Conservation (phyloP, 1,140 invertebrate genomes). For the Drosophila prosaltans region DNA sequence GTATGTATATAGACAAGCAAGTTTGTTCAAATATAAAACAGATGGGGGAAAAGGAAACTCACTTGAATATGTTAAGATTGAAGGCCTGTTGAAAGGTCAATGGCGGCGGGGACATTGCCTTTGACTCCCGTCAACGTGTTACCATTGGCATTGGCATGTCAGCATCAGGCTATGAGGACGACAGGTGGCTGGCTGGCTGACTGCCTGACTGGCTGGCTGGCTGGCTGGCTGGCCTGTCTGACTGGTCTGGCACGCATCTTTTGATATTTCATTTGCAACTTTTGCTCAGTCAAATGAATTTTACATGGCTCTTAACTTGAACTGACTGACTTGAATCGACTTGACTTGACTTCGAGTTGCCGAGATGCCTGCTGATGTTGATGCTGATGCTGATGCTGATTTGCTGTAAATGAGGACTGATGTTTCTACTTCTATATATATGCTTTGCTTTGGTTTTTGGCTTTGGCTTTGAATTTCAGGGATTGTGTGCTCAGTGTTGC, state of each 20-base stretch:
- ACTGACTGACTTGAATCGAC: slow-evolving; percentile 20
- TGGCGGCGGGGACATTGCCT: not conserved
- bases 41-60: not conserved
- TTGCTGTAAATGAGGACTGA: slow-evolving; percentile 60
- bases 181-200: slow-evolving; percentile 10
- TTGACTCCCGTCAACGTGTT: not conserved
- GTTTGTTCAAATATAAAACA: not conserved
- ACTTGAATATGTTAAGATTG: slow-evolving; percentile 19
- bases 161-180: slow-evolving; percentile 21
- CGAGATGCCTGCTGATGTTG: slow-evolving; percentile 27
- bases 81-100: slow-evolving; percentile 42
- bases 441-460: not conserved
- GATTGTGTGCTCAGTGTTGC: slow-evolving; percentile 68
- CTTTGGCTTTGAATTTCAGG: slow-evolving; percentile 37
- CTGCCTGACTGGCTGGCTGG: not conserved
- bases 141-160: slow-evolving; percentile 22
- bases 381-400: slow-evolving; percentile 56
- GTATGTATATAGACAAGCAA: not conserved
- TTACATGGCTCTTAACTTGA: slow-evolving; percentile 65
- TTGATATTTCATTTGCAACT: slow-evolving; percentile 55
- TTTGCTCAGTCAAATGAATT: slow-evolving; percentile 68
- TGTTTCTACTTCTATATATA: slow-evolving; percentile 5
- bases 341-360: slow-evolving; percentile 24
- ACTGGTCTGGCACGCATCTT: slow-evolving; percentile 39
- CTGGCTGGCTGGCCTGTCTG: slow-evolving; percentile 15